Percentiles rank a stretch among this genome's conserved stretches.
These are phyloP conservation scores for Drosophila borborema DNA, from an alignment of 2,888 invertebrate species.

Conservation along the genomic window DNA sequence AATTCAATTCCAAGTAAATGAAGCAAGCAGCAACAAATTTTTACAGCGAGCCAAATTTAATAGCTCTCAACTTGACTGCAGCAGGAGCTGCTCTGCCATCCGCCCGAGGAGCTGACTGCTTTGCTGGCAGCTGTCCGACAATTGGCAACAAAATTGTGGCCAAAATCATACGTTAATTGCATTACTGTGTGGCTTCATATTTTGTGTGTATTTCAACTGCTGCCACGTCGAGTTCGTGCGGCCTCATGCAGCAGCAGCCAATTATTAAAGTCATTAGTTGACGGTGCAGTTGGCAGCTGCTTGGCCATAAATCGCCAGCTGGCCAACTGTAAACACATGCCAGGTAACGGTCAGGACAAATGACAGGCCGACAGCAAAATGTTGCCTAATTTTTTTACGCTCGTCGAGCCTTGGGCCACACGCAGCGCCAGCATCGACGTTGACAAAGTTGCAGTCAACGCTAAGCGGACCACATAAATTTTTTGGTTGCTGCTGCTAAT, in stretches of 20 bases:
- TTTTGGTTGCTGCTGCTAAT: conserved; percentile 33
- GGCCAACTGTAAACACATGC: conserved; percentile 48
- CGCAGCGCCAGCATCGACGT: conserved; percentile 47
- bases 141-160: conserved; percentile 35
- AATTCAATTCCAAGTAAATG: conserved; percentile 70
- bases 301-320: conserved; percentile 54
- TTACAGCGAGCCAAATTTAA: conserved; percentile 58
- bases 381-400: conserved; percentile 65
- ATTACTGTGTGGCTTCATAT: conserved; percentile 6
- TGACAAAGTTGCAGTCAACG: conserved; percentile 66
- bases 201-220: conserved; percentile 1
- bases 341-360: conserved; percentile 56
- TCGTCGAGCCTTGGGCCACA: conserved; percentile 7
- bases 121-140: conserved; percentile 34
- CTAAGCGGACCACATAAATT: conserved; percentile 52
- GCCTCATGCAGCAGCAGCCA: conserved; percentile 18
- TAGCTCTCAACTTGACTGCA: conserved; percentile 66
- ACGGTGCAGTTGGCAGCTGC: conserved; percentile 41
- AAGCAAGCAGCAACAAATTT: conserved; percentile 62
- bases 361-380: conserved; percentile 60
- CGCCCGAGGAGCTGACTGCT: conserved; percentile 36
- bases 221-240: background rate
- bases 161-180: conserved; percentile 26
- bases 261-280: conserved; percentile 53
- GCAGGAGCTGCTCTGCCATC: conserved; percentile 45